phyloP scores from a whole-genome alignment of 2,888 invertebrate genomes.

The Cacoxenus indagator region DNA sequence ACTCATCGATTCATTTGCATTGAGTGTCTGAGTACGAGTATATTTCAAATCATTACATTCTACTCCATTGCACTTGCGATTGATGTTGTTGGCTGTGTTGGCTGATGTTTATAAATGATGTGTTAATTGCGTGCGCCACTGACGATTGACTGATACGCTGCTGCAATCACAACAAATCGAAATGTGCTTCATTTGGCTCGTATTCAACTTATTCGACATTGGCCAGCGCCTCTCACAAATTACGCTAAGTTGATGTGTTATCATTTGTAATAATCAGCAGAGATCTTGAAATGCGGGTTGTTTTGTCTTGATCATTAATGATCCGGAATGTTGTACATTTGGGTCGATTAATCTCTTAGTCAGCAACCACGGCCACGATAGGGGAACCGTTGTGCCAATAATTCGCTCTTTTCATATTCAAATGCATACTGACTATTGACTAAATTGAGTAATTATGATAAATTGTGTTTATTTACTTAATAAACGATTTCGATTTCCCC shows the following conservation, averaged over 20 bases:
- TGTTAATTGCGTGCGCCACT: conserved; percentile 21
- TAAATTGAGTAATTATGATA: no score
- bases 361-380: no score
- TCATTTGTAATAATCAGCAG: neutral
- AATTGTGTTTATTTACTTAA: no score
- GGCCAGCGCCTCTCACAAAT: neutral
- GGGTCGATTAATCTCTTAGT: no score
- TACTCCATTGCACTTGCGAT: neutral
- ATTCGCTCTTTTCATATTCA: no score
- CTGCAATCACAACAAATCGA: conserved; percentile 16
- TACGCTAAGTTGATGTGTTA: neutral
- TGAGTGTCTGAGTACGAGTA: neutral
- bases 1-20: neutral
- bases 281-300: neutral
- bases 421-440: no score
- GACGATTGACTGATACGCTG: conserved; percentile 16
- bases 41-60: neutral
- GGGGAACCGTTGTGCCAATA: no score
- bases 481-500: no score
- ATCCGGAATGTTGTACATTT: no score
- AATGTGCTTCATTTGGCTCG: neutral
- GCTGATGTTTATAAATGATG: conserved; percentile 23
- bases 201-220: neutral
- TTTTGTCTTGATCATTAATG: neutral
- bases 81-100: neutral